Base-by-base conservation (phyloP, 2,797 vertebrate genomes). In the Megaceryle alcyon region DNA sequence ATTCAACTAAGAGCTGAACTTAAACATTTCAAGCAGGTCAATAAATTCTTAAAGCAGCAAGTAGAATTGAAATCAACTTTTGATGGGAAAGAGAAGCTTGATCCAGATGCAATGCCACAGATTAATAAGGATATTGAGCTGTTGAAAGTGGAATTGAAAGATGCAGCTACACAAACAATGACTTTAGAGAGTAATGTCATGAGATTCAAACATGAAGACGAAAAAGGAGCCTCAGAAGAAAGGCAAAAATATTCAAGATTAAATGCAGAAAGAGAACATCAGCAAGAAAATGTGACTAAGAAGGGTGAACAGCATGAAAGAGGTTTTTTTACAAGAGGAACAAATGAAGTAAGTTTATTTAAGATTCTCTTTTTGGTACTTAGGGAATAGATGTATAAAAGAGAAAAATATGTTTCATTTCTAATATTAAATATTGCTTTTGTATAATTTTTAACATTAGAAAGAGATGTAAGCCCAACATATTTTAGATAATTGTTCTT, bases 1-100 rank as follows among this genome's bases (percentile, higher is more conserved):
- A 96, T 98, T 97, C 97, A 97, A 41, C 97, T 98, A 73, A 98
- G 97, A 87, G 89, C 96, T 8, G 98, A 98, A 82, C 97, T 98
- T 20, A 92, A 93, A 83, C 94, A 85, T 95, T 97, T 96, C 63
- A 91, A 97, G 41, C 97, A 97, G 91, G 96, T 97, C 81, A 97
- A 92, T 92, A 97, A 95, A 59, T 95, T 97, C 81, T 96, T 97
- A 19, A 98, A 98, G 95, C 97, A 97, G 72, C 98, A 81, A 68
- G 89, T 90, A 63, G 97, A 98, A 75, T 88, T 91, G 49, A 97
- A 96, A 80, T 95, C 94, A 14, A 83, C 90, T 35, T 86, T 83
- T 35, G 96, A 96, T 48, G 91, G 51, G 16, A 86, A 95, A 35
- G 90, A 57, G 33, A 65, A 89, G 49, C 91, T 97, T 90, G 95